These are phyloP conservation scores for Cecropterus lyciades DNA, from an alignment of 1,140 invertebrate genomes.

Conservation along the genomic window DNA sequence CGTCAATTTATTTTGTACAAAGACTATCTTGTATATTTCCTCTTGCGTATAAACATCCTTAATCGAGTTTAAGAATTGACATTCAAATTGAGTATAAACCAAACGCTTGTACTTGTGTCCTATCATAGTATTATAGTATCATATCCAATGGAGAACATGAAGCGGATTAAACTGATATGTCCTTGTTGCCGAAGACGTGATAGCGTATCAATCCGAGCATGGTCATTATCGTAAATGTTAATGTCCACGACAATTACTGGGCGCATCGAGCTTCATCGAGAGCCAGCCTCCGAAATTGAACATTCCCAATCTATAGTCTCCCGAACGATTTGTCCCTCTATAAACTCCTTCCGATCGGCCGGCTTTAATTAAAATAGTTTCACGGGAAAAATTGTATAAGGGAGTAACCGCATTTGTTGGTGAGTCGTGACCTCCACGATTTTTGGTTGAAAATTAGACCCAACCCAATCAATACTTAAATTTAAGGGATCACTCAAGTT, in stretches of 20 bases:
- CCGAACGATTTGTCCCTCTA: constrained; percentile 67
- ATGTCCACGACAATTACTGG: constrained; percentile 76
- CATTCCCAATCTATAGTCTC: constrained; percentile 70
- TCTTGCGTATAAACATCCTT: too few species aligned
- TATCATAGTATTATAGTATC: constrained; percentile 13
- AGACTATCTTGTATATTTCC: too few species aligned
- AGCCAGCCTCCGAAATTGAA: constrained; percentile 65
- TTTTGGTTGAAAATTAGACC: constrained; percentile 39
- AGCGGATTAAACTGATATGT: constrained; percentile 64
- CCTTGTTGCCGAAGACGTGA: constrained; percentile 57
- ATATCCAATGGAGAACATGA: constrained; percentile 33
- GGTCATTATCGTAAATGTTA: constrained; percentile 81
- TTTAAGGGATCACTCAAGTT: too few species aligned
- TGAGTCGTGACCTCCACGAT: constrained; percentile 1
- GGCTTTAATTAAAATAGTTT: constrained; percentile 80
- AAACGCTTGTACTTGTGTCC: not conserved
- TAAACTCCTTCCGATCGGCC: constrained; percentile 71
- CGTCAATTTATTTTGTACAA: too few species aligned
- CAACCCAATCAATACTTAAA: constrained; percentile 39
- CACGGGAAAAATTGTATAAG: constrained; percentile 69
- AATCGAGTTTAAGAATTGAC: too few species aligned
- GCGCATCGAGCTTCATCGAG: constrained; percentile 64
- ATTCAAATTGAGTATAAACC: not conserved
- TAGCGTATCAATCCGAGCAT: constrained; percentile 71
- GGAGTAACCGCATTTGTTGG: constrained; percentile 30